These are phyloP conservation scores for Drosophila pandora DNA, from an alignment of 1,140 invertebrate genomes.

Conservation along the genomic window DNA sequence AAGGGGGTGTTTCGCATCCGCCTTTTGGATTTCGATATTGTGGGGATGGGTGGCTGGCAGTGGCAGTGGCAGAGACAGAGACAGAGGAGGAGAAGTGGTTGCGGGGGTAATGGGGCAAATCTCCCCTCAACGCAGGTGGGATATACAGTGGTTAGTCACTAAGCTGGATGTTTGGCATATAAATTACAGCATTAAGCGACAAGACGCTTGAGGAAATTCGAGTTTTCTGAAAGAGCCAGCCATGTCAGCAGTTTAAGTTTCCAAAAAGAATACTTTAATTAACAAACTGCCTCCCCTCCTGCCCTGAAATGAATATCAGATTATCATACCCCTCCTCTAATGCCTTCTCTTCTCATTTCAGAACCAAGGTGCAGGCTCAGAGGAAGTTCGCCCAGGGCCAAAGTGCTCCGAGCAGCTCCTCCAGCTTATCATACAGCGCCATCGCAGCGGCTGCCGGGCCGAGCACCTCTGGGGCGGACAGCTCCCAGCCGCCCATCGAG, in stretches of 20 bases:
- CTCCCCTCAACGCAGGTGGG: slow-evolving; percentile 18
- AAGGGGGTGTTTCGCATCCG: slow-evolving; percentile 67
- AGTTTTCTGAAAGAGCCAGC: too few relatives aligned
- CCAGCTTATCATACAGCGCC: slow-evolving; percentile 48
- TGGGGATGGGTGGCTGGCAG: background rate
- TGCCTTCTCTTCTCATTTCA: slow-evolving; percentile 72
- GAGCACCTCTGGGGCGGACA: slow-evolving; percentile 84
- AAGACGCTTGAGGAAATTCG: too few relatives aligned
- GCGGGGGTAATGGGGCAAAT: background rate
- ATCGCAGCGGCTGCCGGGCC: slow-evolving; percentile 66
- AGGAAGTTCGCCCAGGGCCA: slow-evolving; percentile 95
- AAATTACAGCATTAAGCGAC: background rate
- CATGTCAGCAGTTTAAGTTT: too few relatives aligned
- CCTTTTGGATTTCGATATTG: background rate
- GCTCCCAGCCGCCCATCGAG: slow-evolving; percentile 84
- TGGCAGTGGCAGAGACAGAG: too few relatives aligned
- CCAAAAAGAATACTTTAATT: too few relatives aligned
- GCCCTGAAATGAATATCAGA: slow-evolving; percentile 44
- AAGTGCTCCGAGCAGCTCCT: slow-evolving; percentile 84
- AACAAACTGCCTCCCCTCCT: too few relatives aligned
- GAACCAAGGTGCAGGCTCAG: slow-evolving; percentile 93
- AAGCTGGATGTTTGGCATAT: slow-evolving; percentile 24
- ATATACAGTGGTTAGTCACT: slow-evolving; percentile 47
- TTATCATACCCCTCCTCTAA: slow-evolving; percentile 15
- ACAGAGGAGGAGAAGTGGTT: background rate